These are phyloP conservation scores for Megaceryle alcyon DNA, from an alignment of 2,797 vertebrate species.

Conservation along the genomic window DNA sequence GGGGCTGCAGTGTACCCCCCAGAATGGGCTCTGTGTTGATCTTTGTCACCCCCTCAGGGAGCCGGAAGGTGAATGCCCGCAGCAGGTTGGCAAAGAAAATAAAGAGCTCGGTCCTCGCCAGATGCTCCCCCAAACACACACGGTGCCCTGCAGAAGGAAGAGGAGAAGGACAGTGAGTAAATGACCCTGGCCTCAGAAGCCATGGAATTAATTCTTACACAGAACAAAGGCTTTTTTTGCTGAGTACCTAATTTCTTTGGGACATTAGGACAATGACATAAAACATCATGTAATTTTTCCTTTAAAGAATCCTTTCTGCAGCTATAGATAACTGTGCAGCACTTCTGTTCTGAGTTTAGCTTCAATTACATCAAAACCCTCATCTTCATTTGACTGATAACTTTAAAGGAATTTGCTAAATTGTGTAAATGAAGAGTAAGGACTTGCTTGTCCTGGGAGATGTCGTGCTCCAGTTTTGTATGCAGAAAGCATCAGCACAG, in stretches of 20 bases:
- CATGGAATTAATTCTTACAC: neutral
- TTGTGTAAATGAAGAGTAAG: slow-evolving; percentile 14
- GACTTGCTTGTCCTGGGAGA: neutral
- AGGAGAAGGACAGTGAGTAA: neutral
- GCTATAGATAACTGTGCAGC: neutral
- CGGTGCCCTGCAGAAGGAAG: slow-evolving; percentile 55
- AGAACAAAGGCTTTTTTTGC: neutral
- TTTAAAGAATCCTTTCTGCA: neutral
- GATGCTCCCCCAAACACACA: slow-evolving; percentile 66
- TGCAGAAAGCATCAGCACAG: neutral
- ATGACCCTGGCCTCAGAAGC: neutral
- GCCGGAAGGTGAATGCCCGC: slow-evolving; percentile 44
- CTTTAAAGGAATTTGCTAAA: neutral
- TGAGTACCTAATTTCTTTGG: neutral
- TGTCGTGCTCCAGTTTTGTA: neutral
- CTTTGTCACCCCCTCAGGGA: neutral
- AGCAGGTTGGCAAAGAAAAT: slow-evolving; percentile 69
- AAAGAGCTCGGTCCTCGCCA: slow-evolving; percentile 62
- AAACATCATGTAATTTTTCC: neutral
- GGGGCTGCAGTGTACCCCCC: slow-evolving; percentile 17
- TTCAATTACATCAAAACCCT: neutral
- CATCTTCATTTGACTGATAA: neutral
- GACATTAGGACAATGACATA: neutral
- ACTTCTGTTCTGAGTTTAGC: neutral
- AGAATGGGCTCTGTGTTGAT: neutral